A percentile compares a stretch with the other conserved stretches of the same genome.
These are phyloP conservation scores for Coilia nasus DNA, from an alignment of 2,797 vertebrate genomes.

Conservation along the genomic window DNA sequence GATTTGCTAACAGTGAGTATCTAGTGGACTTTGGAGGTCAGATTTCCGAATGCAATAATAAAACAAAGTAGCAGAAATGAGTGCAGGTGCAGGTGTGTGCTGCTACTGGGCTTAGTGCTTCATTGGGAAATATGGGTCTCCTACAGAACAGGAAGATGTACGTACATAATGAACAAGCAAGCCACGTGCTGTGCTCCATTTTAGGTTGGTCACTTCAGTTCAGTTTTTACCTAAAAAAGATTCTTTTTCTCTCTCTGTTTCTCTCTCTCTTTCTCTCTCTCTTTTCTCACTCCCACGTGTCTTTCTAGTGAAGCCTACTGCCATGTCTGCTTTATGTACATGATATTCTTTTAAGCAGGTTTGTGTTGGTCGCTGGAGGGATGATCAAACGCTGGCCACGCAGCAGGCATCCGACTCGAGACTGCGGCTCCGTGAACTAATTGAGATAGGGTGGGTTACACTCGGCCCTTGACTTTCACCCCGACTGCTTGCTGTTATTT, in stretches of 20 bases:
- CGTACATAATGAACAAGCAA: slow-evolving; percentile 47
- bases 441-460: not conserved
- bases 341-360: not conserved
- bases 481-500: not conserved
- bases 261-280: slow-evolving; percentile 19
- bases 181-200: slow-evolving; percentile 36
- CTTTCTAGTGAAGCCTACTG: not conserved
- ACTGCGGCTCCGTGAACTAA: not conserved
- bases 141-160: slow-evolving; percentile 39
- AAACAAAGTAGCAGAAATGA: slow-evolving; percentile 48
- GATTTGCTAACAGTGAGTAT: slow-evolving; percentile 36
- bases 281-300: slow-evolving; percentile 9
- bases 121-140: slow-evolving; percentile 27
- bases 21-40: slow-evolving; percentile 33
- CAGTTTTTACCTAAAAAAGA: slow-evolving; percentile 62
- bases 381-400: not conserved
- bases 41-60: slow-evolving; percentile 48
- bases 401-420: not conserved
- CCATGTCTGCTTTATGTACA: not conserved
- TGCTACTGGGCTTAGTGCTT: slow-evolving; percentile 24
- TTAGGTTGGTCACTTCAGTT: slow-evolving; percentile 43
- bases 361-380: not conserved
- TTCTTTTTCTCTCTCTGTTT: slow-evolving; percentile 11
- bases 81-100: slow-evolving; percentile 49
- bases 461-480: not conserved